Evolutionary conservation across 2,113 vertebrate genomes (phyloP), one percentile per base, ranked within the genome.

Genomic region (Emydocephalus ijimae): DNA sequence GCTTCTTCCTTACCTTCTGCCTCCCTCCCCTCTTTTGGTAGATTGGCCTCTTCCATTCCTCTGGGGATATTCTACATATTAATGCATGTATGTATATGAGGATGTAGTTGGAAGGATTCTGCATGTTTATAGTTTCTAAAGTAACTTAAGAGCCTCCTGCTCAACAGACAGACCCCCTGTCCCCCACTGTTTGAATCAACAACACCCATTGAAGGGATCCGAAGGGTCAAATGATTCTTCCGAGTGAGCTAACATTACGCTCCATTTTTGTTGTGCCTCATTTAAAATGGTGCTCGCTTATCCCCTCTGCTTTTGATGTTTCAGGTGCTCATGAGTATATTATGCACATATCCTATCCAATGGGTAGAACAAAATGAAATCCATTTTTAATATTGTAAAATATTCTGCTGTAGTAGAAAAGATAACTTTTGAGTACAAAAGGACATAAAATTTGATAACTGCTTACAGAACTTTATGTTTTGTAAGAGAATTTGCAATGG

Each of bases 341-440:
- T 98, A 99, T 99, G 98, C 99, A 99, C 98, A 99, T 99, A 98
- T 98, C 98, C 98, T 99, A 99, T 99, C 99, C 99, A 99, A 98
- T 99, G 99, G 99, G 99, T 99, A 99, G 98, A 98, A 97, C 92
- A 93, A 96, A 94, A 97, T 97, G 97, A 96, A 97, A 95, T 94
- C 96, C 97, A 94, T 98, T 99, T 98, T 98, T 98, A 98, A 98
- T 99, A 99, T 96, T 99, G 98, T 99, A 99, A 98, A 96, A 99
- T 99, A 98, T 97, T 81, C 34, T 81, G 74, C 64, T 99, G 98
- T 99, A 98, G 98, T 99, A 98, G 96, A 99, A 98, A 98, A 95
- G 12, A 97, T 98, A 98, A 98, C 95, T 96, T 96, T 99, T 99
- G 99, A 98, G 98, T 98, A 98, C 93, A 97, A 97, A 97, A 97